These are phyloP conservation scores for Xiphophorus hellerii DNA, from an alignment of 2,113 vertebrate genomes.

Conservation along the genomic window DNA sequence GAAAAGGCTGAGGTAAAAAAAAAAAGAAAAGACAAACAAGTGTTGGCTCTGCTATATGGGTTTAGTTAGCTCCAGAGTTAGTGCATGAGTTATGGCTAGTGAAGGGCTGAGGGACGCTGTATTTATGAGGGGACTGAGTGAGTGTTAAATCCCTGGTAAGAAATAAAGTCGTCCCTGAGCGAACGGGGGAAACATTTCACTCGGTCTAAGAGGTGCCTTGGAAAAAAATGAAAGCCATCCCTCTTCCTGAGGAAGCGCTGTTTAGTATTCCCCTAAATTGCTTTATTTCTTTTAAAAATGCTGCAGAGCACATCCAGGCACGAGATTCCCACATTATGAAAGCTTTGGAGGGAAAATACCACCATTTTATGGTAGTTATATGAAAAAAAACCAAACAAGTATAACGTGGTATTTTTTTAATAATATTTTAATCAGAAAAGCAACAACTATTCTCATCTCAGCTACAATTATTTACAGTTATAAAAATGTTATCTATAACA, in stretches of 20 bases:
- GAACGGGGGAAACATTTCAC: constrained; percentile 99
- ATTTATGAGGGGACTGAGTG: constrained; percentile 98
- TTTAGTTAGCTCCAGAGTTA: constrained; percentile 84
- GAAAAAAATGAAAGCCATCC: constrained; percentile 95
- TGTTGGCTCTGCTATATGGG: constrained; percentile 82
- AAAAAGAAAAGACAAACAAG: constrained; percentile 70
- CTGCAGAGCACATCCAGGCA: constrained; percentile 64
- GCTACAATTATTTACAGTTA: background rate
- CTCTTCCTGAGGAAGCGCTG: constrained; percentile 89
- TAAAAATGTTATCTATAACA: background rate
- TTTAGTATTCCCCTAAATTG: constrained; percentile 76
- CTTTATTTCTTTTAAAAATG: constrained; percentile 70
- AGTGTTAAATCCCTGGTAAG: constrained; percentile 99
- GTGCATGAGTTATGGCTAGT: constrained; percentile 89
- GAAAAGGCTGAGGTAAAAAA: constrained; percentile 68
- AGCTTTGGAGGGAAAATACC: background rate
- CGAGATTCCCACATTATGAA: background rate
- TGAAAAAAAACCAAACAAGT: background rate
- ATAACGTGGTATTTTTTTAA: too few relatives aligned
- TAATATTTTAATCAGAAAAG: too few relatives aligned
- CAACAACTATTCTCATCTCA: too few relatives aligned
- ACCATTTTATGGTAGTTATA: background rate
- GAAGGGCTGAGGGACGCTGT: constrained; percentile 89
- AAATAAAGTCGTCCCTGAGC: constrained; percentile 99
- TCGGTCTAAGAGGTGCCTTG: constrained; percentile 96